Evolutionary conservation across 2,113 vertebrate species (phyloP).

Genomic region (Protobothrops flavoviridis): DNA sequence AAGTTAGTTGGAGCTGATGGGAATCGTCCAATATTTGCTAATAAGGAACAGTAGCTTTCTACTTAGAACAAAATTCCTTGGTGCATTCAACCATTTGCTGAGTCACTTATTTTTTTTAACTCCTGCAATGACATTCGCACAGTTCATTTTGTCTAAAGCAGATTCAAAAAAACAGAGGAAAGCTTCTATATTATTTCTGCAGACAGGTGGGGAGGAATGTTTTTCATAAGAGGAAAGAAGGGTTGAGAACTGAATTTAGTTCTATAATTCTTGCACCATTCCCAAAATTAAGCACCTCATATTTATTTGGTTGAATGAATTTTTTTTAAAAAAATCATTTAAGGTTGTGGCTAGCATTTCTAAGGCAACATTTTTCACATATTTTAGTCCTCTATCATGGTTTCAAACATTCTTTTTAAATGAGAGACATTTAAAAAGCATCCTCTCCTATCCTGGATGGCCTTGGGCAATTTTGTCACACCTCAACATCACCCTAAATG

Average conservation of each 20-base stretch:
- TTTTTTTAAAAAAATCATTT: neutral
- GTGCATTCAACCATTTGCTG: constrained; percentile 61
- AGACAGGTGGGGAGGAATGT: neutral
- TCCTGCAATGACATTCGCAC: constrained; percentile 41
- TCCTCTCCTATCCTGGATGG: neutral
- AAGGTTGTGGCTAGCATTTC: neutral
- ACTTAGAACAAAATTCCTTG: constrained; percentile 46
- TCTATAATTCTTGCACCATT: neutral
- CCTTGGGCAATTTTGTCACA: neutral
- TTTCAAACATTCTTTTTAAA: neutral
- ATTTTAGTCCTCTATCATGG: neutral
- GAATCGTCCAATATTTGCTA: neutral
- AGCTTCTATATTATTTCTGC: fast-evolving
- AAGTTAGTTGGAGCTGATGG: neutral
- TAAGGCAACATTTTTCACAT: neutral
- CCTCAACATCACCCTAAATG: neutral
- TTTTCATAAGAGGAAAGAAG: neutral
- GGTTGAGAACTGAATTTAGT: neutral
- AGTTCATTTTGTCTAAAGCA: constrained; percentile 35
- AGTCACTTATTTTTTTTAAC: constrained; percentile 59
- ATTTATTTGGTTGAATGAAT: neutral
- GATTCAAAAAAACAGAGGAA: constrained; percentile 23
- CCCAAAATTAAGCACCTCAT: neutral
- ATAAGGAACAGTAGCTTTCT: neutral
- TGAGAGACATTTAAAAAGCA: neutral